phyloP scores from a whole-genome alignment of 1,140 invertebrate species.

The Sarcophaga peregrina region DNA sequence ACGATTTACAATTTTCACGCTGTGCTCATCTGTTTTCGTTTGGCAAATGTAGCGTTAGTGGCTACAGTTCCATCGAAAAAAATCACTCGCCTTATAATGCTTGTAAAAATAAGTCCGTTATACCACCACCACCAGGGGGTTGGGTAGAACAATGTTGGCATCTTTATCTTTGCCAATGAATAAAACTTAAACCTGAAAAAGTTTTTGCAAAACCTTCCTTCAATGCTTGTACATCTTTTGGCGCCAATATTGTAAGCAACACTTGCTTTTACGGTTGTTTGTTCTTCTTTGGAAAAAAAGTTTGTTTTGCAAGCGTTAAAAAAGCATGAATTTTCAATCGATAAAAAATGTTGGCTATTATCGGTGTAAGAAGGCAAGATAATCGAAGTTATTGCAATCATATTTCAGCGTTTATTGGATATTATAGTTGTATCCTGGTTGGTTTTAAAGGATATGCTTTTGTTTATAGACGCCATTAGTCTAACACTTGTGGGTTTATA shows the following conservation, averaged over 20 bases:
- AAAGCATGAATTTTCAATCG: too few species aligned
- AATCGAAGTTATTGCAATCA: too few species aligned
- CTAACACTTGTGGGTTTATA: too few species aligned
- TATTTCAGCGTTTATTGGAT: too few species aligned
- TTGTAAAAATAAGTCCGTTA: too few species aligned
- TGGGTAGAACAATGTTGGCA: neutral
- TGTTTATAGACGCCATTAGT: too few species aligned
- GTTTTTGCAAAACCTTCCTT: neutral
- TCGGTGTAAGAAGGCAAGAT: neutral
- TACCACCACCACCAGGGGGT: too few species aligned
- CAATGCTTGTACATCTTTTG: neutral
- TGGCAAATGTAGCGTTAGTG: neutral
- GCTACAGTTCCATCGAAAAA: neutral
- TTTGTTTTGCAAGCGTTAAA: too few species aligned
- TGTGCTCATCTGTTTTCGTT: conserved; percentile 3
- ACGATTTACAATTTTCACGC: neutral
- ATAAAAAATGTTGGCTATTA: neutral
- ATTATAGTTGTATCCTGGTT: too few species aligned
- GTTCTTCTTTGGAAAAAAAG: neutral
- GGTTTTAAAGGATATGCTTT: too few species aligned
- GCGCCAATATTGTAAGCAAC: conserved; percentile 12
- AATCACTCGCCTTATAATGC: too few species aligned
- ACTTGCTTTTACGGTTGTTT: neutral
- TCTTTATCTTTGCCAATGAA: conserved; percentile 13
- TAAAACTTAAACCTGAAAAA: conserved; percentile 3